Conservation (phyloP, 2,888 invertebrate genomes). For the Archips xylosteana region DNA sequence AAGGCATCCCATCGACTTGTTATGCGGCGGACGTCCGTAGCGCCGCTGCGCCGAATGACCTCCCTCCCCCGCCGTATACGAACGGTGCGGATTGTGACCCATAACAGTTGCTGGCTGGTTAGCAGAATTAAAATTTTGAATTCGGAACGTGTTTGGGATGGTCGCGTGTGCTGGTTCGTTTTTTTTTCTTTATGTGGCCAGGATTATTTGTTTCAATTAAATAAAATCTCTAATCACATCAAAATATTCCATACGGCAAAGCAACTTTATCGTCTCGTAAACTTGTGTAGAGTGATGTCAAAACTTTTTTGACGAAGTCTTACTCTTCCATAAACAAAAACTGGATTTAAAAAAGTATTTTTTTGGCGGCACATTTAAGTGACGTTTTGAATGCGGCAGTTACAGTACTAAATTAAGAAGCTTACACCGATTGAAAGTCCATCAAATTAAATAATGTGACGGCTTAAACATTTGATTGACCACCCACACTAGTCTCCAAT, state of each 20-base stretch:
- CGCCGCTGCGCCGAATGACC: conserved; percentile 85
- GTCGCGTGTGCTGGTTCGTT: conserved; percentile 3
- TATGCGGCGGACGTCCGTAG: conserved; percentile 86
- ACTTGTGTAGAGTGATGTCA: too few species aligned
- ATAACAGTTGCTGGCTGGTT: conserved; percentile 55
- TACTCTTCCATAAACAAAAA: too few species aligned
- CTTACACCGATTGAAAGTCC: conserved; percentile 20
- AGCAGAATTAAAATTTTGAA: conserved; percentile 38
- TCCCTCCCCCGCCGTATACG: conserved; percentile 73
- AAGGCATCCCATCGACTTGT: conserved; percentile 82
- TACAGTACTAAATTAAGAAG: conserved; percentile 10
- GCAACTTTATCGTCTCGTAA: too few species aligned
- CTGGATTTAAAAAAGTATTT: too few species aligned
- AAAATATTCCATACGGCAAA: too few species aligned
- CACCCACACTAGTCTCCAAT: conserved; percentile 39
- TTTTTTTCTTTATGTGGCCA: not conserved
- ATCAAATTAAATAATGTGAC: conserved; percentile 40
- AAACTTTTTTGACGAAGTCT: too few species aligned
- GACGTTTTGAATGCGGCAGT: not conserved
- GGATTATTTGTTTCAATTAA: not conserved
- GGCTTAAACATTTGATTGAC: conserved; percentile 37
- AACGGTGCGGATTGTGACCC: conserved; percentile 83
- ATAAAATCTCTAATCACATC: too few species aligned
- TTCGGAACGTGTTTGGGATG: conserved; percentile 25
- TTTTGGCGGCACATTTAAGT: not conserved